Conservation (phyloP, 1,140 invertebrate genomes). For the Cataglyphis hispanica region DNA sequence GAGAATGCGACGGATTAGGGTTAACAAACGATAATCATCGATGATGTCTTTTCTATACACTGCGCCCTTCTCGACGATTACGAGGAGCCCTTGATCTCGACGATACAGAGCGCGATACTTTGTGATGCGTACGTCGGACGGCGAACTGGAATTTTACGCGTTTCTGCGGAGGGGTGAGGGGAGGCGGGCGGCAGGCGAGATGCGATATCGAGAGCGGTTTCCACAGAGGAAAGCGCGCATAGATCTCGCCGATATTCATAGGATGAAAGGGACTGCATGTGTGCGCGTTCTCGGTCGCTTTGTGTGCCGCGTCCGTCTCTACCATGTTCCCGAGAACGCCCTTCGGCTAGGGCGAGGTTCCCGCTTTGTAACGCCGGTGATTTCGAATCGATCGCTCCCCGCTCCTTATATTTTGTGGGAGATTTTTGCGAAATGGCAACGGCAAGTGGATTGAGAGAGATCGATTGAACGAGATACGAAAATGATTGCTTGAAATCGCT, state of each 20-base stretch:
- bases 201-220: conserved; percentile 56
- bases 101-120: conserved; percentile 59
- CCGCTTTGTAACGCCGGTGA: conserved; percentile 46
- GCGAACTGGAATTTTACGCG: conserved; percentile 69
- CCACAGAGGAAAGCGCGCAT: conserved; percentile 37
- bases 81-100: conserved; percentile 54
- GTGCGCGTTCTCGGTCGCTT: conserved; percentile 46
- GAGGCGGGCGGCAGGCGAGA: conserved; percentile 54
- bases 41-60: neutral
- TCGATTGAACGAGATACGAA: conserved; percentile 6
- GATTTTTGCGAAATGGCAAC: conserved; percentile 20
- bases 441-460: neutral
- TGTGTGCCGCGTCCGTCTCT: conserved; percentile 63
- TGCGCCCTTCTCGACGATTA: conserved; percentile 50
- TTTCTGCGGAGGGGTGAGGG: conserved; percentile 53
- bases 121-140: neutral
- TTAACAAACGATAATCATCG: neutral
- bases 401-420: conserved; percentile 41
- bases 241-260: conserved; percentile 45
- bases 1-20: neutral
- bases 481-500: neutral
- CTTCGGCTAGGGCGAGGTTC: conserved; percentile 63
- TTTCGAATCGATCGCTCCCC: conserved; percentile 35
- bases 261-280: conserved; percentile 23
- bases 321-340: conserved; percentile 58